Conservation (phyloP, 2,797 vertebrate species). For the Neomorphus geoffroyi region DNA sequence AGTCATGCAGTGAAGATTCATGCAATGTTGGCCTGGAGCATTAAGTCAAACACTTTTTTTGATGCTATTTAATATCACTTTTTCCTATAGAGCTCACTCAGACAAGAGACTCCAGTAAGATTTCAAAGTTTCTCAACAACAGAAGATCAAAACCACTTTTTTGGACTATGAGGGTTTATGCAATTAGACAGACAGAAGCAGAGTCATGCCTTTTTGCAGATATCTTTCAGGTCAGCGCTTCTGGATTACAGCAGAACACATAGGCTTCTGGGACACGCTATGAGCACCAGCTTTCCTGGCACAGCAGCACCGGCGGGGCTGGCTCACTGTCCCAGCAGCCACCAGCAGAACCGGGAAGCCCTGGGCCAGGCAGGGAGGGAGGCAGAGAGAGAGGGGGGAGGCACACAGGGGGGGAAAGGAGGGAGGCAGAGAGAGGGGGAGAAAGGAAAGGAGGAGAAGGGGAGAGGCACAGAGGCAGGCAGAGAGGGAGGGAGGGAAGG, state of each 20-base stretch:
- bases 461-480: too few species aligned
- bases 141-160: background rate
- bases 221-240: background rate
- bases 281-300: background rate
- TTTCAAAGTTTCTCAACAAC: background rate
- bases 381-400: too few species aligned
- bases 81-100: background rate
- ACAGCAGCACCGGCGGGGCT: accelerated
- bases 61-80: background rate
- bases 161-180: background rate
- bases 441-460: too few species aligned
- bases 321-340: background rate
- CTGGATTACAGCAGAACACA: background rate
- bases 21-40: background rate
- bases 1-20: background rate
- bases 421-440: too few species aligned
- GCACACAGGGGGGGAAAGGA: too few species aligned
- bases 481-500: too few species aligned
- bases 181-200: background rate
- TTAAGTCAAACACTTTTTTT: background rate
- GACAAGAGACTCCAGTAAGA: background rate
- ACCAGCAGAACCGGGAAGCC: too few species aligned
- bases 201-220: background rate
- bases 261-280: background rate
- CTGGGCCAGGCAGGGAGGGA: too few species aligned